Evolutionary conservation across 2,797 vertebrate species (phyloP).

Genomic region (Eurystomus glaucurus): DNA sequence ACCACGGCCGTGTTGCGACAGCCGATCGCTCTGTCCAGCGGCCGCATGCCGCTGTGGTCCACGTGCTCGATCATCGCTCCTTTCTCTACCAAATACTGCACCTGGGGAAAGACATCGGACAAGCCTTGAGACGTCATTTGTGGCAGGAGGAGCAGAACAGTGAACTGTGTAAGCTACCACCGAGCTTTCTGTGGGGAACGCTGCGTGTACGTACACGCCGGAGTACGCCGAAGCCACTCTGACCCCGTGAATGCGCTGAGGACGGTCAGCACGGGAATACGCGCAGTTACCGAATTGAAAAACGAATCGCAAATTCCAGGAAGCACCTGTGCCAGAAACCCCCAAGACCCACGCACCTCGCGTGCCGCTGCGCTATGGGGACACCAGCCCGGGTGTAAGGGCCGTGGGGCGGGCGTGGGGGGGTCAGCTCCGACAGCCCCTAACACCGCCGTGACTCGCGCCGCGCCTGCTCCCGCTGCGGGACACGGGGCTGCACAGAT

Average conservation of each 20-base stretch:
- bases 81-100: constrained; percentile 96
- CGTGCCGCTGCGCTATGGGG: fast-evolving
- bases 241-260: neutral
- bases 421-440: no score
- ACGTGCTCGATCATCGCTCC: constrained; percentile 97
- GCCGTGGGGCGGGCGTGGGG: neutral
- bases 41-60: constrained; percentile 97
- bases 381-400: neutral
- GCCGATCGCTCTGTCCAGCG: constrained; percentile 97
- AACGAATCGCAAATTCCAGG: neutral
- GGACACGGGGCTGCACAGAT: neutral
- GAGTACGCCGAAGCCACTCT: neutral
- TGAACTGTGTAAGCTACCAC: neutral
- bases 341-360: no score
- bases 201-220: neutral
- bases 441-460: no score
- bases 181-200: neutral
- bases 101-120: constrained; percentile 78
- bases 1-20: constrained; percentile 96
- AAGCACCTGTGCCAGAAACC: neutral
- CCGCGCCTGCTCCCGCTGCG: no score
- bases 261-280: neutral
- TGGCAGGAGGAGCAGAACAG: neutral
- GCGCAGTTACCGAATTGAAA: no score
- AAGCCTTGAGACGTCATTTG: fast-evolving